These are phyloP conservation scores for Melanostoma scalare DNA, from an alignment of 2,888 invertebrate genomes.

Conservation along the genomic window DNA sequence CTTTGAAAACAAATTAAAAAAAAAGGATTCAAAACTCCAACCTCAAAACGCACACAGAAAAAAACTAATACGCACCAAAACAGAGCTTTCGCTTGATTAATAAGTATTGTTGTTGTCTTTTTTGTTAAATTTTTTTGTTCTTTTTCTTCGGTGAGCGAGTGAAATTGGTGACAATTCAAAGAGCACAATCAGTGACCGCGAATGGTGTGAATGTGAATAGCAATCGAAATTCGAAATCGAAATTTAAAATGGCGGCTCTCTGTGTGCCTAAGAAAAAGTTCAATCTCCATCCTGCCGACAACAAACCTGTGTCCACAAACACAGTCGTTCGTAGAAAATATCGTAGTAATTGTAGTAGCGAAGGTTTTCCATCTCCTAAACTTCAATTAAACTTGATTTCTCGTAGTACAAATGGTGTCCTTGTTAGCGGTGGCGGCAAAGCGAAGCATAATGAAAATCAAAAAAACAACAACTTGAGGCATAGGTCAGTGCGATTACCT, in stretches of 20 bases:
- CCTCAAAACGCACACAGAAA: constrained; percentile 26
- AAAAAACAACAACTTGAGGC: constrained; percentile 47
- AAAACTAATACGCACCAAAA: constrained; percentile 26
- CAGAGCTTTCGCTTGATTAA: constrained; percentile 55
- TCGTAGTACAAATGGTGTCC: constrained; percentile 72
- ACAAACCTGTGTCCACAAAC: constrained; percentile 63
- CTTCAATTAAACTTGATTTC: constrained; percentile 72
- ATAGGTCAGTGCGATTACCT: constrained; percentile 65
- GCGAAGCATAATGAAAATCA: constrained; percentile 34
- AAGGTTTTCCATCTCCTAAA: constrained; percentile 62
- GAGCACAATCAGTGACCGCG: constrained; percentile 63
- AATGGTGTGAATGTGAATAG: constrained; percentile 54
- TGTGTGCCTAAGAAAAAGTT: constrained; percentile 58
- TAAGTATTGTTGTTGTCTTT: constrained; percentile 5
- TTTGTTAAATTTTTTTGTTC: constrained; percentile 9
- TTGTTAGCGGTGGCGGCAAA: constrained; percentile 53
- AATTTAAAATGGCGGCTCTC: constrained; percentile 69
- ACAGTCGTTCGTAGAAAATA: constrained; percentile 64
- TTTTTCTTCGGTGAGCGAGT: constrained; percentile 31
- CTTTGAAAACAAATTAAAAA: constrained; percentile 31
- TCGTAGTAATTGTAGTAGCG: constrained; percentile 72
- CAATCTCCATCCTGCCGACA: constrained; percentile 55
- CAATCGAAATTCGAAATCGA: constrained; percentile 67
- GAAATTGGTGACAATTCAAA: constrained; percentile 44
- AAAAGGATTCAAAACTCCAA: constrained; percentile 3